phyloP scores from a whole-genome alignment of 2,113 vertebrate genomes.

The Cervus canadensis region DNA sequence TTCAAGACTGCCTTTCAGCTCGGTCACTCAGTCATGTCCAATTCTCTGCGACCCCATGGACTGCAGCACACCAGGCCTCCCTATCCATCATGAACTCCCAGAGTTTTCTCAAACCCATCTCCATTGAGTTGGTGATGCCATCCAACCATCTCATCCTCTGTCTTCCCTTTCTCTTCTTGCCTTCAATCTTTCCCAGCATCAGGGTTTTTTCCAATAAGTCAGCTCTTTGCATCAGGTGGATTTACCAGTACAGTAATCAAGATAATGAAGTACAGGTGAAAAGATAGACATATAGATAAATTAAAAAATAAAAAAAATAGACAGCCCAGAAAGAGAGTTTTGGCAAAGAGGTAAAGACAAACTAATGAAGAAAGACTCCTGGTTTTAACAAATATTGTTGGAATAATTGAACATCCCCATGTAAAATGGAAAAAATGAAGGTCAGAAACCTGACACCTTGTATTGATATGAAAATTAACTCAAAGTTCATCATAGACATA shows the following conservation, averaged over 20 bases:
- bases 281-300: not conserved
- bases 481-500: not conserved
- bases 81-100: not conserved
- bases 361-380: not conserved
- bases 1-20: not conserved
- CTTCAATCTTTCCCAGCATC: not conserved
- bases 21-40: accelerated
- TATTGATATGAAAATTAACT: not conserved
- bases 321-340: not conserved
- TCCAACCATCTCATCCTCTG: not conserved
- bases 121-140: not conserved
- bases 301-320: not conserved
- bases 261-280: no score
- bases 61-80: not conserved
- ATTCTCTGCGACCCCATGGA: not conserved
- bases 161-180: accelerated
- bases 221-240: not conserved
- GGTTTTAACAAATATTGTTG: not conserved
- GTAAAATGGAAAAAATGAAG: not conserved
- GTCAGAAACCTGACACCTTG: not conserved
- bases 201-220: not conserved
- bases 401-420: not conserved
- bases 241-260: not conserved
- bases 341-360: not conserved
- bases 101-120: not conserved